These are phyloP conservation scores for Datnioides undecimradiatus DNA, from an alignment of 2,113 vertebrate species.

Conservation along the genomic window DNA sequence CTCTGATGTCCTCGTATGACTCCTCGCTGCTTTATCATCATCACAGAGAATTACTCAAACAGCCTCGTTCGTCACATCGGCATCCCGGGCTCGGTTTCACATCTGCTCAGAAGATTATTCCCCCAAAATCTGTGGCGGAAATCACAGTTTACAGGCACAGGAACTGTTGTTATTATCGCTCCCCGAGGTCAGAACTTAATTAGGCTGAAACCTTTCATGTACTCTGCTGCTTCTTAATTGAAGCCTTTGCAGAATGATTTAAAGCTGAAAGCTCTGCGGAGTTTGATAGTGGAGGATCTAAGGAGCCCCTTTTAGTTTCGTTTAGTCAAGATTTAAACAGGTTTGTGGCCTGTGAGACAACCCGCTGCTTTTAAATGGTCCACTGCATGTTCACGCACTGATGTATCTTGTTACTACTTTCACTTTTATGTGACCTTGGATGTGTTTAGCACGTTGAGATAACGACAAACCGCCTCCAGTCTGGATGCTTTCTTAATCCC, in stretches of 20 bases:
- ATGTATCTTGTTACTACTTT: neutral
- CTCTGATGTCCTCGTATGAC: neutral
- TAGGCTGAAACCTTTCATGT: conserved; percentile 68
- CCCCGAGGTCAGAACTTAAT: conserved; percentile 66
- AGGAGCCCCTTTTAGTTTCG: conserved; percentile 42
- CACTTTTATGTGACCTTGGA: conserved; percentile 4
- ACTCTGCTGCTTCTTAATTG: conserved; percentile 35
- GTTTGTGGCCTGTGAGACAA: conserved; percentile 21
- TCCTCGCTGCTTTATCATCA: neutral
- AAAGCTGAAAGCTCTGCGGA: conserved; percentile 39
- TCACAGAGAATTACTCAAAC: neutral
- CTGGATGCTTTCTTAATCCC: too few species aligned
- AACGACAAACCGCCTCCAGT: neutral
- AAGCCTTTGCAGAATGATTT: conserved; percentile 56
- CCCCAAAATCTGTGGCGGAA: conserved; percentile 26
- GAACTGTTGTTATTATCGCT: conserved; percentile 45
- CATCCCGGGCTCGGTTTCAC: neutral
- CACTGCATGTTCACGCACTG: neutral
- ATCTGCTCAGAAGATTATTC: conserved; percentile 39
- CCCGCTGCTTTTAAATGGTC: neutral
- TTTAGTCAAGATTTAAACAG: conserved; percentile 39
- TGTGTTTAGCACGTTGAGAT: neutral
- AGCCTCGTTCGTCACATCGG: neutral
- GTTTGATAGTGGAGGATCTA: conserved; percentile 31
- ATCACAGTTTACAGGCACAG: conserved; percentile 39